These are phyloP conservation scores for Nymphalis polychloros DNA, from an alignment of 2,888 invertebrate genomes.

Conservation along the genomic window DNA sequence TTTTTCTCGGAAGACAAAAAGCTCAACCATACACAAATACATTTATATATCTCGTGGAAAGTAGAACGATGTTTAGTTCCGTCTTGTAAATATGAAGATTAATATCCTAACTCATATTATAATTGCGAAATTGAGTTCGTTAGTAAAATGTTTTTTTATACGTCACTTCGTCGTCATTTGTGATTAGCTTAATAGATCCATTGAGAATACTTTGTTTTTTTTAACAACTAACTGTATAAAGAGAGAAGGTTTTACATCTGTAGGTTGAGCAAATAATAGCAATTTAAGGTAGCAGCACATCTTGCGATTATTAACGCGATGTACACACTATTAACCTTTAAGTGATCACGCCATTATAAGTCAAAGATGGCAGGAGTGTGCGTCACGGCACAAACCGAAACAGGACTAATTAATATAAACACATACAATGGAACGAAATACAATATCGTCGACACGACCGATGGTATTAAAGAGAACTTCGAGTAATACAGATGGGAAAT, in stretches of 20 bases:
- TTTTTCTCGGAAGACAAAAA: constrained; percentile 34
- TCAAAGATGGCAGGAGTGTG: constrained; percentile 48
- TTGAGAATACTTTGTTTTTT: neutral
- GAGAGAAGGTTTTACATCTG: neutral
- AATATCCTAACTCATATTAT: neutral
- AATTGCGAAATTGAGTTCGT: no score
- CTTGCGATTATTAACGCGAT: constrained; percentile 10
- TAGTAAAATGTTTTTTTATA: no score
- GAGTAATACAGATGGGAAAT: constrained; percentile 31
- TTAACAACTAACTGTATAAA: neutral
- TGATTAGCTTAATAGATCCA: no score
- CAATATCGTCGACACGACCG: constrained; percentile 61
- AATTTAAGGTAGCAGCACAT: constrained; percentile 7
- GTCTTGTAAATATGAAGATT: neutral
- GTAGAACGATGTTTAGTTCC: neutral
- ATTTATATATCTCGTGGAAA: neutral
- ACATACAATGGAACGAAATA: constrained; percentile 59
- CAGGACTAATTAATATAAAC: constrained; percentile 58
- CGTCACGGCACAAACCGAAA: constrained; percentile 41
- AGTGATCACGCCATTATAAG: constrained; percentile 44
- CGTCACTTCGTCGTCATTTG: no score
- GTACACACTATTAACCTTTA: constrained; percentile 42
- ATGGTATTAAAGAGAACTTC: constrained; percentile 48
- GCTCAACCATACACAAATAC: neutral
- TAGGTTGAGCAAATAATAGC: neutral